Evolutionary conservation across 2,888 invertebrate genomes (phyloP), one percentile per base, ranked within the genome.

Genomic region (Oscheius myriophilus): DNA sequence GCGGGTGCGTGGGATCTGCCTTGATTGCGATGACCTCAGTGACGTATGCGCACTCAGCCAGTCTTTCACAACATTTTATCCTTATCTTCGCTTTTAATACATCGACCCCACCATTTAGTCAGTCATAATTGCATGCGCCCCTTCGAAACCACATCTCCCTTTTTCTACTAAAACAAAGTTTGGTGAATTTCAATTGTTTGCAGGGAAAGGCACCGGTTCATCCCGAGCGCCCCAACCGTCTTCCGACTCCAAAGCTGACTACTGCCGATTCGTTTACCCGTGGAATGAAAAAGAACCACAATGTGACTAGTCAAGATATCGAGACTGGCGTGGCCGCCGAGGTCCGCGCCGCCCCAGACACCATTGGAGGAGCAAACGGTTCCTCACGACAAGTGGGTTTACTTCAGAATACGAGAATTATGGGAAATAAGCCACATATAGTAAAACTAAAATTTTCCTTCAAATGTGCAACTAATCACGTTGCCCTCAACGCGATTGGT

Each of bases 211-310:
- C 73, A 68, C 73, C 76, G 76, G 76, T 43, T 68, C 67, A 54
- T 23, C 55, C 63, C 71, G 73, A 70, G 73, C 72, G 49, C 70
- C 76, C 72, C 73, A 71, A 71, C 69, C 65, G 68, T 67, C 68
- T 63, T 71, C 67, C 71, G 71, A 68, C 70, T 73, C 69, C 73
- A 71, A 76, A 76, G 76, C 76, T 76, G 76, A 70, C 76, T 71
- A 68, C 67, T 59, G 26, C 64, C 65, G 71, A 71, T 65, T 70
- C 62, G 65, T 70, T 49, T 63, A n/a, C 61, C 65, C 77, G 73
- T 72, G 72, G 69, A 71, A 77, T 77, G 77, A 68, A 72, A 77
- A 77, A 71, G 59, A 67, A 69, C 67, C 67, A 68, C 67, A 72
- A 77, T 77, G 77, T 77, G 69, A 75, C 70, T 70, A 57, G 26